Evolutionary conservation across 2,113 vertebrate genomes (phyloP).

Genomic region (Scartelaos histophorus): DNA sequence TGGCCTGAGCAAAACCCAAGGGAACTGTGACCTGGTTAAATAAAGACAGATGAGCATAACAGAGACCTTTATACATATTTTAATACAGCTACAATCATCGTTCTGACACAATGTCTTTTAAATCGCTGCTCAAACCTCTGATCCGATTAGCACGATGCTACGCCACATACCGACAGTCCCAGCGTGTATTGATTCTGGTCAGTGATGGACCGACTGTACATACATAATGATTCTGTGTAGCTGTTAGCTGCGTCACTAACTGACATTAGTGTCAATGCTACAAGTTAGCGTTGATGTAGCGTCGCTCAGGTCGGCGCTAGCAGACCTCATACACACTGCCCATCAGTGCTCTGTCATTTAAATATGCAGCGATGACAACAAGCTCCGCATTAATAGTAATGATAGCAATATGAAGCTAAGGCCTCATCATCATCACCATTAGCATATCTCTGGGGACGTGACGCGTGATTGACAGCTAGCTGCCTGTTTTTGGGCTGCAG

Average conservation of each 20-base stretch:
- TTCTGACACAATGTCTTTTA: neutral
- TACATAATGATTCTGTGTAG: constrained; percentile 8
- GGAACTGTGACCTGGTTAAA: constrained; percentile 6
- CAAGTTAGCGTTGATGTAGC: constrained; percentile 51
- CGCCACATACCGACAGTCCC: neutral
- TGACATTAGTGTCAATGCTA: constrained; percentile 37
- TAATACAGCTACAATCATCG: neutral
- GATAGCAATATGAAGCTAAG: constrained; percentile 72
- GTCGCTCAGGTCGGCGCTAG: constrained; percentile 29
- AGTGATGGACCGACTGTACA: constrained; percentile 7
- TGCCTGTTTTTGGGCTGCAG: constrained; percentile 66
- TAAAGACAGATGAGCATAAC: constrained; percentile 3
- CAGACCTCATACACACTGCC: constrained; percentile 40
- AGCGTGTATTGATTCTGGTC: constrained; percentile 9
- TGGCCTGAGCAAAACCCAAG: constrained; percentile 1
- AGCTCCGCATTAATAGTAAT: constrained; percentile 77
- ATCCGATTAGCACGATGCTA: constrained; percentile 3
- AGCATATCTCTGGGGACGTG: constrained; percentile 73
- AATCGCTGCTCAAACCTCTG: constrained; percentile 2
- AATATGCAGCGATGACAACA: constrained; percentile 74
- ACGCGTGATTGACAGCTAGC: constrained; percentile 71
- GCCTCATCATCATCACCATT: constrained; percentile 73
- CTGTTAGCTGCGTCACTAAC: constrained; percentile 30
- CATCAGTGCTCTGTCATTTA: constrained; percentile 64
- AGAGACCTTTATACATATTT: neutral